Conservation (phyloP, 2,797 vertebrate species). For the Acanthopagrus latus region DNA sequence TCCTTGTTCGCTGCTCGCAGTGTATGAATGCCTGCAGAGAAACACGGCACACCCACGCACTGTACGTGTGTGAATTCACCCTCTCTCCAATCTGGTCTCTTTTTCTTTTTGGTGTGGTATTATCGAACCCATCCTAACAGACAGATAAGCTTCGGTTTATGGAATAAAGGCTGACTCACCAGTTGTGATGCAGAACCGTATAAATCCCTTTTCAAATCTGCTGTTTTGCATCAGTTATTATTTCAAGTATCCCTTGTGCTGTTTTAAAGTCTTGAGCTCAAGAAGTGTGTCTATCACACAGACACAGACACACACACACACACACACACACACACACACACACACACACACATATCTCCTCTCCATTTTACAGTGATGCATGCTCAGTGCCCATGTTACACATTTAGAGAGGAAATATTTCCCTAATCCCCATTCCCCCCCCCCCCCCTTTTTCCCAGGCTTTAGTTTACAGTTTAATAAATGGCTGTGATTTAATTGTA, state of each 20-base stretch:
- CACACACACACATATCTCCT: constrained; percentile 43
- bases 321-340: constrained; percentile 13
- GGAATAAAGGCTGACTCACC: constrained; percentile 68
- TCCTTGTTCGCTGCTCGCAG: background rate
- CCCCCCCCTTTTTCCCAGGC: constrained; percentile 33
- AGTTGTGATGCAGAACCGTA: constrained; percentile 73
- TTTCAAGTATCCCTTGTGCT: constrained; percentile 71
- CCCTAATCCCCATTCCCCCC: constrained; percentile 62
- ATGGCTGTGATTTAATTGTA: constrained; percentile 79
- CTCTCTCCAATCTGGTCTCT: constrained; percentile 36
- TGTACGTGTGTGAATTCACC: constrained; percentile 20
- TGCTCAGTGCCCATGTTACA: constrained; percentile 61
- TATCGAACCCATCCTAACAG: constrained; percentile 73
- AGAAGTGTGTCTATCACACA: constrained; percentile 20
- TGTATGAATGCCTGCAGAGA: constrained; percentile 7
- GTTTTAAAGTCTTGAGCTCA: constrained; percentile 61
- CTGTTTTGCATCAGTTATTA: constrained; percentile 78
- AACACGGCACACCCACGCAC: constrained; percentile 14
- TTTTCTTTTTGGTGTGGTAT: constrained; percentile 64
- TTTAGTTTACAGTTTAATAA: constrained; percentile 77
- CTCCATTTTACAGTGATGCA: constrained; percentile 54
- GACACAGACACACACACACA: constrained; percentile 14
- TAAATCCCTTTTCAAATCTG: constrained; percentile 79
- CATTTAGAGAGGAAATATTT: constrained; percentile 65
- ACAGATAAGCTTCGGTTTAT: constrained; percentile 77